These are phyloP conservation scores for Leucania comma DNA, from an alignment of 2,888 invertebrate species.

Conservation along the genomic window DNA sequence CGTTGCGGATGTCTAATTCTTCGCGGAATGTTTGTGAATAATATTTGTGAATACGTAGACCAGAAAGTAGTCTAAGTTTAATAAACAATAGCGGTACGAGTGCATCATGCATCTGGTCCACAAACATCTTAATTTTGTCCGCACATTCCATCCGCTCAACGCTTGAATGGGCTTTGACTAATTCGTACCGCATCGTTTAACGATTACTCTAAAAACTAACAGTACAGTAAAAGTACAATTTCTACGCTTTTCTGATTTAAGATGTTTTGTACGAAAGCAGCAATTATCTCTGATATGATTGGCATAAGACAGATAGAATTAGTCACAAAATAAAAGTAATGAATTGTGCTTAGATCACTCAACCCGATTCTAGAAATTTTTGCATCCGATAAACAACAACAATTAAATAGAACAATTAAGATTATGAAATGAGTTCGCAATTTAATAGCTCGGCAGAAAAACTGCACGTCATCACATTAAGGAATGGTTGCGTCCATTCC, in stretches of 20 bases:
- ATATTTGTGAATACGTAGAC: conserved; percentile 15
- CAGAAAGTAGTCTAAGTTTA: conserved; percentile 27
- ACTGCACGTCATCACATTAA: conserved; percentile 34
- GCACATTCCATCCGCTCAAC: conserved; percentile 45
- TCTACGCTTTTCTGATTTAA: conserved; percentile 45
- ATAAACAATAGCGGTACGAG: conserved; percentile 18
- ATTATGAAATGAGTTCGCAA: conserved; percentile 15
- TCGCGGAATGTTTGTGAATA: conserved; percentile 6
- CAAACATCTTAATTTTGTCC: conserved; percentile 48
- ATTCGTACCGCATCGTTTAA: conserved; percentile 53
- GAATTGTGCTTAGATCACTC: background rate
- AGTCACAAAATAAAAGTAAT: conserved; percentile 25
- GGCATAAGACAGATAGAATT: conserved; percentile 19
- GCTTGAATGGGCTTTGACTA: conserved; percentile 53
- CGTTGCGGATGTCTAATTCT: background rate
- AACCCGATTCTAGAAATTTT: background rate
- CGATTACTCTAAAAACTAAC: conserved; percentile 50
- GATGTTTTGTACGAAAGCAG: conserved; percentile 50
- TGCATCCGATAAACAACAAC: background rate
- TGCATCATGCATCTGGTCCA: conserved; percentile 28
- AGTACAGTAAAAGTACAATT: conserved; percentile 33
- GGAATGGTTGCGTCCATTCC: conserved; percentile 36
- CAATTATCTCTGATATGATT: conserved; percentile 31
- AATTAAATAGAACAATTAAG: conserved; percentile 9
- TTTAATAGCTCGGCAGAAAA: conserved; percentile 15